Base-by-base conservation (phyloP, 2,888 invertebrate species). In the Amphimallon solstitiale region DNA sequence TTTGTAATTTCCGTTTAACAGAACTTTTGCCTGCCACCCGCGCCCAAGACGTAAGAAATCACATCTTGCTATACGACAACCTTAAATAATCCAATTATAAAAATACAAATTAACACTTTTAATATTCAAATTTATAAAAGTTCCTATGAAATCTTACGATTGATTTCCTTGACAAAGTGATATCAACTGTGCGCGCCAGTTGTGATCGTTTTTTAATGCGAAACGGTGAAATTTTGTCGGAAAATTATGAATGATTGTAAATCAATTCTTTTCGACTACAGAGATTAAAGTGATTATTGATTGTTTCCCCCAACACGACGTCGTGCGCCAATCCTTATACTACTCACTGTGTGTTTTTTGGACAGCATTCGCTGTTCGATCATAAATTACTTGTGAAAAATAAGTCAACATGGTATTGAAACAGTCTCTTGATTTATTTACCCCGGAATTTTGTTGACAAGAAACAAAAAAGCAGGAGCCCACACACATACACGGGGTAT, bases 201-300 rank as follows among this genome's bases (percentile, higher is more conserved):
- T 29, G 5, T 9, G 5, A 29, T 29, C 9, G 1, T 29, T 29
- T 29, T 29, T 29, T 5, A 29, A 29, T 29, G 2, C 29, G 2
- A 29, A 29, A 5, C 29, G 17, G 23, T 10, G 43, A 23, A 35
- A 51, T 9, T 59, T 45, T 23, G 23, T 46, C 34, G 14, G 34
- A 45, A 60, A 60, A 46, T 60, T 46, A 45, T 59, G 59, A 59
- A 29, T 59, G 59, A 60, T 60, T 60, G 60, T 60, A 60, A 60
- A 60, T 60, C 60, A 60, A 60, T 60, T 60, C 23, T 29, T 35
- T 45, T 9, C 34, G 46, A 29, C 23, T 45, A 46, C 60, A 48
- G 48, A 48, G 12, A 48, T 21, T 21, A 48, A 21, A 48, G 51
- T 51, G 51, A 37, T 35, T 60, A 60, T 60, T 60, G 60, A 60